Conservation (phyloP, 2,888 invertebrate genomes). For the Drosophila setosimentum region DNA sequence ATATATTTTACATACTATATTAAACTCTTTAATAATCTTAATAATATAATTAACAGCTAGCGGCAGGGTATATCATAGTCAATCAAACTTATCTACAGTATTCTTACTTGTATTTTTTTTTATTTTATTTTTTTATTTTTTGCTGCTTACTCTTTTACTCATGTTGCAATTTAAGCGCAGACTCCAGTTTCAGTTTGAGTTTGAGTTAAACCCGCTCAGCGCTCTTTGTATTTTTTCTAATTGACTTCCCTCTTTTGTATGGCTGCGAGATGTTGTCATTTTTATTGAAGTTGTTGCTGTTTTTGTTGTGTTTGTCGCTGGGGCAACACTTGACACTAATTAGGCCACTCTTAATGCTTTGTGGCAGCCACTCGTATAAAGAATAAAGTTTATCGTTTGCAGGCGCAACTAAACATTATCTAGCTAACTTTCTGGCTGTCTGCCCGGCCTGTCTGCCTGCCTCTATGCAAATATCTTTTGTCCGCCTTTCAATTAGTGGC, state of each 20-base stretch:
- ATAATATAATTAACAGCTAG: not conserved
- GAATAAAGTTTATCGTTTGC: constrained; percentile 61
- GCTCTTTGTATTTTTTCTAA: constrained; percentile 75
- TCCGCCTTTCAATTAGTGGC: constrained; percentile 73
- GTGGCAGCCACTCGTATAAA: constrained; percentile 58
- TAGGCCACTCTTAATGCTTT: constrained; percentile 78
- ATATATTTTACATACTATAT: not conserved
- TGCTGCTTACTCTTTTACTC: constrained; percentile 23
- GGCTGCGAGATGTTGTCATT: constrained; percentile 61
- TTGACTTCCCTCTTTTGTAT: constrained; percentile 80
- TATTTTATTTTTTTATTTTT: constrained; percentile 4
- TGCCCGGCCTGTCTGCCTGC: constrained; percentile 4
- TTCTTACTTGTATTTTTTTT: not conserved
- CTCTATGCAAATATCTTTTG: constrained; percentile 73
- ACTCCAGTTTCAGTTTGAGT: constrained; percentile 24
- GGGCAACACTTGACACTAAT: constrained; percentile 81
- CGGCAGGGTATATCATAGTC: not conserved
- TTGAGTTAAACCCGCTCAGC: constrained; percentile 16
- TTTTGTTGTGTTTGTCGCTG: constrained; percentile 55
- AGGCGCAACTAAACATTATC: constrained; percentile 62
- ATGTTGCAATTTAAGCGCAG: constrained; percentile 61
- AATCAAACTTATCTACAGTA: not conserved
- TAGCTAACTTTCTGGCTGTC: constrained; percentile 27
- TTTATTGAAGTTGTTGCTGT: constrained; percentile 56
- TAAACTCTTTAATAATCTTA: not conserved